Conservation (phyloP, 2,797 vertebrate species). For the Linurgus olivaceus region DNA sequence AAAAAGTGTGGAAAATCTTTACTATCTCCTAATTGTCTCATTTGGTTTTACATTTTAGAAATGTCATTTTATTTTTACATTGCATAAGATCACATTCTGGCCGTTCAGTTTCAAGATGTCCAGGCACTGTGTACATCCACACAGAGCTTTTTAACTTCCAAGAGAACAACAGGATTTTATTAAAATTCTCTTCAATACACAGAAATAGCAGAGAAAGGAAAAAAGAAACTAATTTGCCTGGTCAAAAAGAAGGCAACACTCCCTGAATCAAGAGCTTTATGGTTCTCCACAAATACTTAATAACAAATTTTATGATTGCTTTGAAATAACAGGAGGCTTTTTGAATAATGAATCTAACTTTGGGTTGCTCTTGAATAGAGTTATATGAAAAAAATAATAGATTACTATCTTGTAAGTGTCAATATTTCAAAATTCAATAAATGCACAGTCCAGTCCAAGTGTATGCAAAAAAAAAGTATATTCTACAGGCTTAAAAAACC, state of each 20-base stretch:
- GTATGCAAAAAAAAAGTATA: not conserved
- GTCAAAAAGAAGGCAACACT: not conserved
- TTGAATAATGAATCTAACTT: not conserved
- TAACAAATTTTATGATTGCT: not conserved
- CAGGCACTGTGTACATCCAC: not conserved
- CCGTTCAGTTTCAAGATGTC: not conserved
- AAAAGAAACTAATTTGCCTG: not conserved
- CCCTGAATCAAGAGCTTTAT: not conserved
- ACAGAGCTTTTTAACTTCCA: constrained; percentile 19
- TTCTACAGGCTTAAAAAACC: not conserved
- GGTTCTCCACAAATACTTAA: not conserved
- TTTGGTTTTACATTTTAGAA: constrained; percentile 23
- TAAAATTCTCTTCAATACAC: constrained; percentile 13
- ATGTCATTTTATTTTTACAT: not conserved
- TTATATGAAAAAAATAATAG: not conserved
- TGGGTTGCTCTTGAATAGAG: not conserved
- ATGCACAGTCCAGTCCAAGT: not conserved
- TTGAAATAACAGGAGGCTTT: not conserved
- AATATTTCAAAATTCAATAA: not conserved
- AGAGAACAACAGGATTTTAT: not conserved
- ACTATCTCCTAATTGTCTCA: constrained; percentile 7
- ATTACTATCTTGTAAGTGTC: not conserved
- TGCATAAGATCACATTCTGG: not conserved
- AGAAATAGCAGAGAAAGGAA: not conserved
- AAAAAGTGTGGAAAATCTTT: not conserved